These are phyloP conservation scores for Diadema setosum DNA, from an alignment of 35 echinoderm and acorn worm species.

Conservation along the genomic window DNA sequence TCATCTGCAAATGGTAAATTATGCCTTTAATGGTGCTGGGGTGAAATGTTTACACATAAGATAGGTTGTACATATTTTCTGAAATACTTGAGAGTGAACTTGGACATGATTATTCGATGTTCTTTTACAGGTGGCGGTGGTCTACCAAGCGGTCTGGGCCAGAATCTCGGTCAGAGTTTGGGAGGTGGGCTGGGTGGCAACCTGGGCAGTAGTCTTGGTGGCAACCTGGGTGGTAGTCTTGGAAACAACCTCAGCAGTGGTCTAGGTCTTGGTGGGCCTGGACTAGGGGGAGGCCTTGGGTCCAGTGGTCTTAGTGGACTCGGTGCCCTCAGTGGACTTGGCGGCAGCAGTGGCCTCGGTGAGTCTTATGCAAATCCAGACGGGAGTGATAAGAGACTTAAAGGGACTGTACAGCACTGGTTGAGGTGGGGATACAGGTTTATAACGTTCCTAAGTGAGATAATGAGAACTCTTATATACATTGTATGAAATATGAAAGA, in stretches of 20 bases:
- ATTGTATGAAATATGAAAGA: no score
- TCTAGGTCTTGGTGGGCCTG: not conserved
- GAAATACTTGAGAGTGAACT: not conserved
- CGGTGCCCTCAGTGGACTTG: not conserved
- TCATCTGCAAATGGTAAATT: no score
- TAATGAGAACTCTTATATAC: no score
- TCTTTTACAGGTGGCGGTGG: not conserved
- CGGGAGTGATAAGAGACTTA: no score
- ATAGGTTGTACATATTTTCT: not conserved
- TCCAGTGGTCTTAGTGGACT: slow-evolving; percentile 1
- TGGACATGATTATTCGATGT: no score
- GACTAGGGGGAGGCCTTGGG: slow-evolving; percentile 5
- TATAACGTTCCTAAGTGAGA: no score
- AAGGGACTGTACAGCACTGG: no score
- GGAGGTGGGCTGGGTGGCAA: not conserved
- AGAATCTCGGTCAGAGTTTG: not conserved
- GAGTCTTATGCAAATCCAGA: no score
- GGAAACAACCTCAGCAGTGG: no score
- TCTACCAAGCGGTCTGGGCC: not conserved
- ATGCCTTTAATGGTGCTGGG: no score
- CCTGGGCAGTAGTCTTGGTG: slow-evolving; percentile 6
- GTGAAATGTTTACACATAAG: not conserved
- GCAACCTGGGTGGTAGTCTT: slow-evolving; percentile 16
- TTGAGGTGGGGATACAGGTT: no score
- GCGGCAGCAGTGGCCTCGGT: slow-evolving; percentile 26